Evolutionary conservation across 2,113 vertebrate genomes (phyloP).

Genomic region (Centrocercus urophasianus): DNA sequence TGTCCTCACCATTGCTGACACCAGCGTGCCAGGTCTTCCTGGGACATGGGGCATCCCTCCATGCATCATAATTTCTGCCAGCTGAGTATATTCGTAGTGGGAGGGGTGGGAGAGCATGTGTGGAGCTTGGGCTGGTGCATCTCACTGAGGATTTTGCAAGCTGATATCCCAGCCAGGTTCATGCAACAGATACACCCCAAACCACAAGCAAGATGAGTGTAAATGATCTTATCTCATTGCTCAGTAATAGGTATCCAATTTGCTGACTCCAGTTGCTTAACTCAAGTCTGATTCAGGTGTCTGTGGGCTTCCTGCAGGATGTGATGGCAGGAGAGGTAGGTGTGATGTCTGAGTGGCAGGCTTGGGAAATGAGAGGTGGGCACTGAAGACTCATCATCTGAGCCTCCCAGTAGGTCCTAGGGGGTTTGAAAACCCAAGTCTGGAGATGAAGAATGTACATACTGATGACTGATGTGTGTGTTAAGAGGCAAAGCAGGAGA

Average conservation of each 20-base stretch:
- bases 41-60: neutral
- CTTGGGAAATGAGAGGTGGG: neutral
- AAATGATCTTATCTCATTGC: slow-evolving; percentile 45
- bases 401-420: neutral
- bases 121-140: neutral
- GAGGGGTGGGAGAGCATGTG: slow-evolving; percentile 11
- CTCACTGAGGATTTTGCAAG: neutral
- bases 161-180: neutral
- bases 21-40: neutral
- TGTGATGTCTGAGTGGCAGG: fast-evolving
- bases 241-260: neutral
- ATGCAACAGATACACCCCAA: neutral
- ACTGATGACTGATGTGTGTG: fast-evolving
- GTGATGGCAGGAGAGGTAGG: neutral
- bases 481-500: neutral
- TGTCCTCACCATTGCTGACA: fast-evolving
- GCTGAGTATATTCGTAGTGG: neutral
- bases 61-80: neutral
- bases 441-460: neutral
- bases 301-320: slow-evolving; percentile 17
- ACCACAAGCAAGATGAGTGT: slow-evolving; percentile 16
- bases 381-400: neutral
- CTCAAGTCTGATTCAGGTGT: slow-evolving; percentile 49
- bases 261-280: slow-evolving; percentile 23
- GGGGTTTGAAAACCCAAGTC: neutral